Evolutionary conservation across 1,140 invertebrate species (phyloP), one percentile per base, ranked within the genome.

Genomic region (Branchinecta lindahli): DNA sequence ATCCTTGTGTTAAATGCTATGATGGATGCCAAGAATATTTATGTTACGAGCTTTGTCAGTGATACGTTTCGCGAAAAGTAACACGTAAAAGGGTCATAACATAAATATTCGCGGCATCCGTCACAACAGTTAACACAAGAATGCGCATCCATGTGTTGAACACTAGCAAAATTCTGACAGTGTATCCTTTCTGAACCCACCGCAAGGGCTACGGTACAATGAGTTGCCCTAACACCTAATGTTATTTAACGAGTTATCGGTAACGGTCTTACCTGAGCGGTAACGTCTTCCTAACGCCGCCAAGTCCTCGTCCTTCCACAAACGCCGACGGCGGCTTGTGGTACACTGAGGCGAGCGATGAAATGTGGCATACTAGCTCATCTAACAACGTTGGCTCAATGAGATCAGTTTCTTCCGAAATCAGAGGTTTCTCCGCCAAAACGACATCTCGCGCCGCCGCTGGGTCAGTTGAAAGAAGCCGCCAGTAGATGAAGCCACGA

Each of bases 401-500:
- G 7, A 99, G 82, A 83, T 99, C 97, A 0, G 97, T 99, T 82
- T 99, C 97, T 79, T 99, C 97, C 0, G 94, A 97, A 75, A 99
- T 99, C 8, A 99, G 83, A 20, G 97, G 97, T 78, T 99, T 99
- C 78, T 99, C 97, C 0, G 97, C 96, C 15, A 99, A 82, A n/a
- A 99, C 96, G 46, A 95, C 95, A 80, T 99, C 96, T 79, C 99
- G 99, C 33, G 97, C 97, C 44, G 92, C 92, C 44, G 92, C 95
- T 7, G 97, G 96, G 83, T 99, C 97, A 15, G 97, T 99, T 66
- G 95, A 98, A 15, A 99, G 81, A 33, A 99, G 83, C 67, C 96
- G 86, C 97, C 97, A 99, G 79, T 99, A 99, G 76, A 99, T 99
- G 78, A 99, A 99, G 46, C 97, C 97, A 74, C 97, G 87, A 79